Evolutionary conservation across 2,888 invertebrate genomes (phyloP).

Genomic region (Latrodectus hesperus): DNA sequence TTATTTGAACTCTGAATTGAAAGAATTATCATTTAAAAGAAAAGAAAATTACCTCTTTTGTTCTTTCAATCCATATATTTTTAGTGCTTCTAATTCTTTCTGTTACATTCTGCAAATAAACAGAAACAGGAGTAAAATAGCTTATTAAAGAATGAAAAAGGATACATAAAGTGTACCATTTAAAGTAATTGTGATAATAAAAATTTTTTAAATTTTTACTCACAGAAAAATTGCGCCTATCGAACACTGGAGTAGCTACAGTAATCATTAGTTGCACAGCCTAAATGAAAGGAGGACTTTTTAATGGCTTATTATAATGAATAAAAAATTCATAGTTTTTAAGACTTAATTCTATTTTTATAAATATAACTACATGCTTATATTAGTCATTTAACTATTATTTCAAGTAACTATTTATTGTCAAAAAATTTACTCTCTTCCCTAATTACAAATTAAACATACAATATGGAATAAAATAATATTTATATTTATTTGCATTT

Average conservation of each 20-base stretch:
- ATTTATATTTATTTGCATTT: too few species aligned
- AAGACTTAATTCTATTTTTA: too few species aligned
- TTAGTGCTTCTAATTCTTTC: slow-evolving; percentile 68
- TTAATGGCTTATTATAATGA: too few species aligned
- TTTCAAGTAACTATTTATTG: too few species aligned
- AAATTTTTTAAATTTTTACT: slow-evolving; percentile 2
- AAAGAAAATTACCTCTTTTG: slow-evolving; percentile 47
- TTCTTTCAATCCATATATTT: slow-evolving; percentile 66
- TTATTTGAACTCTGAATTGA: background rate
- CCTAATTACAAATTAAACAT: too few species aligned
- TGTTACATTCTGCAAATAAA: slow-evolving; percentile 60
- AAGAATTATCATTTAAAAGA: background rate
- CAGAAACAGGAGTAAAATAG: background rate
- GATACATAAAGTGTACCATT: background rate
- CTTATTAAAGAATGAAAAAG: background rate
- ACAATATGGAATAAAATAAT: too few species aligned
- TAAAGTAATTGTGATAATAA: background rate
- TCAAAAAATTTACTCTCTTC: too few species aligned
- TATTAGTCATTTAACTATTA: too few species aligned
- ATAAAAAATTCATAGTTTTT: too few species aligned
- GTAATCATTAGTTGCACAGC: slow-evolving; percentile 87
- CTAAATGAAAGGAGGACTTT: slow-evolving; percentile 7
- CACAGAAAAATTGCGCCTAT: slow-evolving; percentile 83
- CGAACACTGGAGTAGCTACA: slow-evolving; percentile 95
- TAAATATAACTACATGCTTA: too few species aligned